phyloP scores from a whole-genome alignment of 2,888 invertebrate genomes.

The Synergus umbraculus region DNA sequence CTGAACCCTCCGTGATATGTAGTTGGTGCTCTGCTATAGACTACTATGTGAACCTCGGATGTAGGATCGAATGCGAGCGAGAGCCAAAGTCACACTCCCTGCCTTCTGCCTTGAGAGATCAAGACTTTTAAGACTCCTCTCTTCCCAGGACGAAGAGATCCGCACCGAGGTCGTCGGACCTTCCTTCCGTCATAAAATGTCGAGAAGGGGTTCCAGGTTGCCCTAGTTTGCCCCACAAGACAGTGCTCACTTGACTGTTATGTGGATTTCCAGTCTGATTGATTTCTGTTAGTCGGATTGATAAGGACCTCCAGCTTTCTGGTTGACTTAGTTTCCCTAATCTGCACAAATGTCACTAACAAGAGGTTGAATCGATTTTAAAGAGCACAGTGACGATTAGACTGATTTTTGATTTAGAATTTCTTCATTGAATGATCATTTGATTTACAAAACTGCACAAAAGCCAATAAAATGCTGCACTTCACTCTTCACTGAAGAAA shows the following conservation, averaged over 20 bases:
- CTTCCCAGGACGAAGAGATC: conserved; percentile 49
- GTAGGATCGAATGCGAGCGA: conserved; percentile 53
- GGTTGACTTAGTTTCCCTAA: neutral
- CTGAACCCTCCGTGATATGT: conserved; percentile 69
- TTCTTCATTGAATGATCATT: too few relatives aligned
- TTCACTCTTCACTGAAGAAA: too few relatives aligned
- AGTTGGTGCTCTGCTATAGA: conserved; percentile 67
- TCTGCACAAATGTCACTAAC: neutral
- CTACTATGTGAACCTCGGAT: conserved; percentile 67
- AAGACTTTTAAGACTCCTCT: conserved; percentile 53
- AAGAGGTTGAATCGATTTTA: neutral
- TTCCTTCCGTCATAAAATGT: conserved; percentile 50
- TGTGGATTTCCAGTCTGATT: neutral
- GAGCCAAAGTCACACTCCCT: conserved; percentile 57
- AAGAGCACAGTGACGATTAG: neutral
- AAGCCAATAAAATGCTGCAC: too few relatives aligned
- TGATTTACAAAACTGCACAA: too few relatives aligned
- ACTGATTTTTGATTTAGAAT: too few relatives aligned
- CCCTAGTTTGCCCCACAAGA: conserved; percentile 1
- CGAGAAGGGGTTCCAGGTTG: conserved; percentile 39
- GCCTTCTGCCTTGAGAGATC: conserved; percentile 54
- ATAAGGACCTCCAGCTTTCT: neutral
- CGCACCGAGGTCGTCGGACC: conserved; percentile 53
- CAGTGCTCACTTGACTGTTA: neutral
- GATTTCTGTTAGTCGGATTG: neutral